Percentiles rank a stretch among this genome's conserved stretches.
phyloP scores from a whole-genome alignment of 2,888 invertebrate species.

The Cosmopolites sordidus region DNA sequence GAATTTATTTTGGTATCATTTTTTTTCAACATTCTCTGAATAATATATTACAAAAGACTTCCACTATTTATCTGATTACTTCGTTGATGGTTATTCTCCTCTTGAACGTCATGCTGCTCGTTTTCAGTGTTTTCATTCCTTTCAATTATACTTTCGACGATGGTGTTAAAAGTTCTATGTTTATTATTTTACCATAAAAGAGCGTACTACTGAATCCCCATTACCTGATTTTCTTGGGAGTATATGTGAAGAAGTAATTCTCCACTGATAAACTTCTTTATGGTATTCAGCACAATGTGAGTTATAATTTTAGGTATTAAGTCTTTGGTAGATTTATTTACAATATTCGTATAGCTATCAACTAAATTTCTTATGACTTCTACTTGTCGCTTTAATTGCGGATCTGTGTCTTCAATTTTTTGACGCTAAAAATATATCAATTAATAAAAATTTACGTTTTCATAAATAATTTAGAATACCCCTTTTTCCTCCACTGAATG shows the following conservation, averaged over 20 bases:
- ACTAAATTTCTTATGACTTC: constrained; percentile 99
- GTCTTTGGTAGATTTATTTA: constrained; percentile 97
- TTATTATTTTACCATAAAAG: too few relatives aligned
- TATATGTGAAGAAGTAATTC: constrained; percentile 95
- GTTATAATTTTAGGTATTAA: constrained; percentile 98
- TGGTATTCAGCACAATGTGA: constrained; percentile 95
- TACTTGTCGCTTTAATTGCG: constrained; percentile 95
- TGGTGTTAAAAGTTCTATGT: too few relatives aligned
- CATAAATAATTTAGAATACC: not conserved
- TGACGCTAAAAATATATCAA: not conserved
- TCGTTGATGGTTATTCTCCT: too few relatives aligned
- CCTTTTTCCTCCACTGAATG: not conserved
- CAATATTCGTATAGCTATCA: constrained; percentile 99
- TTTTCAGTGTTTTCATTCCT: too few relatives aligned
- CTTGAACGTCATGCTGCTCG: too few relatives aligned
- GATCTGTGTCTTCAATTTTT: constrained; percentile 52
- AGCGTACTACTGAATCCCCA: too few relatives aligned
- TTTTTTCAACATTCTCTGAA: too few relatives aligned
- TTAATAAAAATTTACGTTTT: not conserved
- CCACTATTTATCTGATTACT: too few relatives aligned
- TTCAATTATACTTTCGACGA: not conserved
- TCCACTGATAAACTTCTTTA: constrained; percentile 95
- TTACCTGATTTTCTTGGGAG: constrained; percentile 94
- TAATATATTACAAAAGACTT: too few relatives aligned
- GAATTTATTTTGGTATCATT: too few relatives aligned